Percentiles rank a stretch among this genome's conserved stretches.
Evolutionary conservation across 2,797 vertebrate genomes (phyloP).

Genomic region (Hyperoplus lanceolatus): DNA sequence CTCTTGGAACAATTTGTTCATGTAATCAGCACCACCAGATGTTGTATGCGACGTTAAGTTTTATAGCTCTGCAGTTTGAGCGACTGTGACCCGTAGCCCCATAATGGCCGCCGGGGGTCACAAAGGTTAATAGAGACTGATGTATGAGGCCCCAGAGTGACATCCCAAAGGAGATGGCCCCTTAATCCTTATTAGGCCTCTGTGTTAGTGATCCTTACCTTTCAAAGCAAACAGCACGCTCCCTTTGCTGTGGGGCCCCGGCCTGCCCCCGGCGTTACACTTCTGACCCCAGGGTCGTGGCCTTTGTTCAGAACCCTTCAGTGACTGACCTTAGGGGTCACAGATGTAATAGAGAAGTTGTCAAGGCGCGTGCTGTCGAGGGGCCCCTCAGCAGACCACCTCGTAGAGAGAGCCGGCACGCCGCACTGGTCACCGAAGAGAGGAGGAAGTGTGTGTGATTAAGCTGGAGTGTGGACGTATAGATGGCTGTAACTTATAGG

Average conservation of each 20-base stretch:
- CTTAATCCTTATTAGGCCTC: slow-evolving; percentile 99
- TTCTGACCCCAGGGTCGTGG: slow-evolving; percentile 94
- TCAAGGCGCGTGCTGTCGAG: slow-evolving; percentile 91
- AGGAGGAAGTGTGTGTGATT: slow-evolving; percentile 38
- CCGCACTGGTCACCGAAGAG: slow-evolving; percentile 41
- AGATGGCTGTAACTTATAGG: slow-evolving; percentile 28
- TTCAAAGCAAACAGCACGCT: slow-evolving; percentile 95
- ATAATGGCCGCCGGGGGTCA: slow-evolving; percentile 82
- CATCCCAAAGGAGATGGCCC: slow-evolving; percentile 91
- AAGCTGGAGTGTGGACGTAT: slow-evolving; percentile 43
- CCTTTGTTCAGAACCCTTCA: slow-evolving; percentile 96
- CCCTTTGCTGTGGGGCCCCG: slow-evolving; percentile 87
- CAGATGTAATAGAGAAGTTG: slow-evolving; percentile 93
- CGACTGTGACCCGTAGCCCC: slow-evolving; percentile 69
- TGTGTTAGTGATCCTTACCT: slow-evolving; percentile 95
- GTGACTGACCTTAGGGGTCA: slow-evolving; percentile 91
- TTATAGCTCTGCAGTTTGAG: slow-evolving; percentile 60
- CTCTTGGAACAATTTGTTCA: slow-evolving; percentile 54
- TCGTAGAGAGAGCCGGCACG: slow-evolving; percentile 60
- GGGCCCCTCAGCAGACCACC: slow-evolving; percentile 83
- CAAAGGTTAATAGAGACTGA: slow-evolving; percentile 85
- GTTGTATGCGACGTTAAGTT: slow-evolving; percentile 39
- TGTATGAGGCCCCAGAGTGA: slow-evolving; percentile 84
- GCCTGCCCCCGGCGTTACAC: slow-evolving; percentile 91
- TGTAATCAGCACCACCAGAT: slow-evolving; percentile 44